Evolutionary conservation across 92 coral and sea anemone species (phyloP).

Genomic region (Micromussa lordhowensis): DNA sequence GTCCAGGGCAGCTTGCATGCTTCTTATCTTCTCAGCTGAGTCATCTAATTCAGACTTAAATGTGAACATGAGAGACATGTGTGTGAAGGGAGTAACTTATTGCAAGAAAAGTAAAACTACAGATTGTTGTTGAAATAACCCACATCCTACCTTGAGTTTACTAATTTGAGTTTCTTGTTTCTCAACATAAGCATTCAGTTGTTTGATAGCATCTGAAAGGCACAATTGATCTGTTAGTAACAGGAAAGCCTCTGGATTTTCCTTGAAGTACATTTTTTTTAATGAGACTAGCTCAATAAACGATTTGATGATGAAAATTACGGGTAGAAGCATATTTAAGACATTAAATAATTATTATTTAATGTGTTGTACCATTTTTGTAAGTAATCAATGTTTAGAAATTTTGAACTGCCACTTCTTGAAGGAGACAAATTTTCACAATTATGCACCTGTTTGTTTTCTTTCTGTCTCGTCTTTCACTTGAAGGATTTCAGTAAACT

Average conservation of each 20-base stretch:
- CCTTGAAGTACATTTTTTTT: too few relatives aligned
- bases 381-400: background rate
- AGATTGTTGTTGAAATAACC: background rate
- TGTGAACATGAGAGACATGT: background rate
- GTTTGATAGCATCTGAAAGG: slow-evolving; percentile 82
- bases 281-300: too few relatives aligned
- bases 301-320: too few relatives aligned
- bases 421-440: background rate
- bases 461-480: slow-evolving; percentile 81
- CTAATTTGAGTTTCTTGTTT: slow-evolving; percentile 87
- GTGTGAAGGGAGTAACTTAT: background rate
- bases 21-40: slow-evolving; percentile 81
- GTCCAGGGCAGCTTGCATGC: slow-evolving; percentile 92
- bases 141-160: slow-evolving; percentile 73
- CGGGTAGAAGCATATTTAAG: too few relatives aligned
- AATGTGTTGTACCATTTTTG: background rate
- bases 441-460: slow-evolving; percentile 83
- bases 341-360: too few relatives aligned
- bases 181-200: slow-evolving; percentile 89
- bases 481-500: slow-evolving; percentile 83
- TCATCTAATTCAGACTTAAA: slow-evolving; percentile 91
- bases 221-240: background rate
- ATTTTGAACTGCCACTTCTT: too few relatives aligned
- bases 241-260: too few relatives aligned
- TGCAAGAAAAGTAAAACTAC: background rate